Base-by-base conservation (phyloP, 2,113 vertebrate species). In the Galbula dea region DNA sequence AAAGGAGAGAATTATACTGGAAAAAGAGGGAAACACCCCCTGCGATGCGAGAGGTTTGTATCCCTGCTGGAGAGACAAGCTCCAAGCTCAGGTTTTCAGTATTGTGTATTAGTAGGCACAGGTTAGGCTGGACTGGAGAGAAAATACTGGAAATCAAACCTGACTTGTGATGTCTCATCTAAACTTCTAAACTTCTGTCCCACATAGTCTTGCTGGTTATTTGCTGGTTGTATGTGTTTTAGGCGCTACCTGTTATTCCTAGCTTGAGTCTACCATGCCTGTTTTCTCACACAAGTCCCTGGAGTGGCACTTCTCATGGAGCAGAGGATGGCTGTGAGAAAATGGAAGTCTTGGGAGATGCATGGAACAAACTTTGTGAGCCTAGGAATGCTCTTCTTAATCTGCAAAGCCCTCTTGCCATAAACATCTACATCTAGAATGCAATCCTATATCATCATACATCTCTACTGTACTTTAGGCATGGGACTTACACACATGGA, bases 141-240 rank as follows among this genome's bases (percentile, higher is more conserved):
- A 73, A 83, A 86, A 73, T 45, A 51, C 14, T 24, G n/a, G 5
- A 80, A 65, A 73, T 39, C 27, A 46, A n/a, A 67, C 11, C 15
- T 58, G 34, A 23, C 46, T 74, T 7, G 8, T 39, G 7, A 26
- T 73, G 49, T 39, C 32, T 66, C 30, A 32, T 57, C 27, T 3
- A 11, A 15, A 4, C 6, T 11, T 29, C 37, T 69, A 18, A 63
- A 71, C 36, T 67, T 45, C 61, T 69, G 22, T 39, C 18, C 19
- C 36, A 27, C 3, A 1, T 15, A n/a, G 16, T 36, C 63, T 54
- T 52, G 34, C 17, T 30, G 22, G 0, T 3, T 62, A 32, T 62
- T 63, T 17, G 16, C 9, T 90, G 7, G 2, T 13, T 80, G 24
- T 45, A 30, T 16, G 2, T 29, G 24, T 69, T 86, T 77, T 46